Conservation (phyloP, 2,888 invertebrate species). For the Willowsia nigromaculata region DNA sequence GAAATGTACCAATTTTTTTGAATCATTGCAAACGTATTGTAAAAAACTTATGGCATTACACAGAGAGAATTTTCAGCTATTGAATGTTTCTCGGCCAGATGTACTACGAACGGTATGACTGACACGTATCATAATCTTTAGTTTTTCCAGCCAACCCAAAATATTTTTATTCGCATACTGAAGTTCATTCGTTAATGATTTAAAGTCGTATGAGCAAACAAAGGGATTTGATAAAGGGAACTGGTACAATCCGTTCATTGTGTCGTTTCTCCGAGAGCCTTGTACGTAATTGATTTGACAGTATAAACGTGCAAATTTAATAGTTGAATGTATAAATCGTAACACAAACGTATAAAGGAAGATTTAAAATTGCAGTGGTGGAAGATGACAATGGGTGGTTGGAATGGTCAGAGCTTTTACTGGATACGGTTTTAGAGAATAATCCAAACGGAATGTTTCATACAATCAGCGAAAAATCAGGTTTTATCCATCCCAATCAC, state of each 20-base stretch:
- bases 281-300: slow-evolving; percentile 13
- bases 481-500: slow-evolving; percentile 93
- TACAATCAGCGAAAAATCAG: slow-evolving; percentile 84
- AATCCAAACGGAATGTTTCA: slow-evolving; percentile 87
- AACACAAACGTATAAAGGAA: not conserved
- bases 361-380: slow-evolving; percentile 4
- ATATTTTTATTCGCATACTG: not conserved
- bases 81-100: slow-evolving; percentile 39
- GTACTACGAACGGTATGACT: slow-evolving; percentile 31
- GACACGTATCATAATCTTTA: not conserved
- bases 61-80: not conserved
- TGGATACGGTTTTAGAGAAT: slow-evolving; percentile 92
- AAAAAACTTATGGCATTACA: not conserved
- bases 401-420: slow-evolving; percentile 96
- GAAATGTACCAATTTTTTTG: not conserved
- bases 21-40: not conserved
- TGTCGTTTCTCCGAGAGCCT: slow-evolving; percentile 62
- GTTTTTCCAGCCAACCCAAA: not conserved
- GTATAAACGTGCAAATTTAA: not conserved
- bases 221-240: not conserved
- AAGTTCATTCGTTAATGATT: not conserved
- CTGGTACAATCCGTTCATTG: slow-evolving; percentile 66
- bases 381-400: slow-evolving; percentile 89
- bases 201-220: slow-evolving; percentile 45
- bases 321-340: not conserved